phyloP scores from a whole-genome alignment of 2,888 invertebrate genomes.

The Mimas tiliae region DNA sequence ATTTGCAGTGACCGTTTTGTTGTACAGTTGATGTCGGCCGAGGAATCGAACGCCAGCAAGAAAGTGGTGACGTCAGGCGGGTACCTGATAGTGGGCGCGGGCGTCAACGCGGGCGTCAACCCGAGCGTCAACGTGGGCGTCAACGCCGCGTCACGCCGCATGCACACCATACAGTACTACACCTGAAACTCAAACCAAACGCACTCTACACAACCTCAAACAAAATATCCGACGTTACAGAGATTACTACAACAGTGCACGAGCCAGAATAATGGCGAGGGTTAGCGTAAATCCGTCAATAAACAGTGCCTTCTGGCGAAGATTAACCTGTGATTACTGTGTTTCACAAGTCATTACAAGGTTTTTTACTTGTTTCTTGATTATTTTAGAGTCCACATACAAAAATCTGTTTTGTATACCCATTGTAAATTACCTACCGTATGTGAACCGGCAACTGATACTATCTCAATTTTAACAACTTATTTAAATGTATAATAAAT shows the following conservation, averaged over 20 bases:
- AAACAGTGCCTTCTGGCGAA: too few species aligned
- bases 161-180: slow-evolving; percentile 44
- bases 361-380: too few species aligned
- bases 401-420: too few species aligned
- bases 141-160: slow-evolving; percentile 49
- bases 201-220: neutral
- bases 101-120: slow-evolving; percentile 33
- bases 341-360: too few species aligned
- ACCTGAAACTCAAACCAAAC: neutral
- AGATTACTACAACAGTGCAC: neutral
- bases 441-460: too few species aligned
- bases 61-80: slow-evolving; percentile 76
- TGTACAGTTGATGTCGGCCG: slow-evolving; percentile 56
- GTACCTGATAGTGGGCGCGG: slow-evolving; percentile 71
- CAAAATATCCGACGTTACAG: neutral
- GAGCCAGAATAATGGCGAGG: too few species aligned
- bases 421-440: too few species aligned
- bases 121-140: neutral
- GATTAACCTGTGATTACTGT: too few species aligned
- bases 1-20: slow-evolving; percentile 18
- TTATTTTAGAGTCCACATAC: too few species aligned
- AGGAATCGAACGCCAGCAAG: slow-evolving; percentile 56
- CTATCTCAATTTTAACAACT: too few species aligned
- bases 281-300: neutral
- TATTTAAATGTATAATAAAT: too few species aligned